Evolutionary conservation across 1,140 invertebrate species (phyloP), one percentile per base, ranked within the genome.

Genomic region (Trissolcus basalis): DNA sequence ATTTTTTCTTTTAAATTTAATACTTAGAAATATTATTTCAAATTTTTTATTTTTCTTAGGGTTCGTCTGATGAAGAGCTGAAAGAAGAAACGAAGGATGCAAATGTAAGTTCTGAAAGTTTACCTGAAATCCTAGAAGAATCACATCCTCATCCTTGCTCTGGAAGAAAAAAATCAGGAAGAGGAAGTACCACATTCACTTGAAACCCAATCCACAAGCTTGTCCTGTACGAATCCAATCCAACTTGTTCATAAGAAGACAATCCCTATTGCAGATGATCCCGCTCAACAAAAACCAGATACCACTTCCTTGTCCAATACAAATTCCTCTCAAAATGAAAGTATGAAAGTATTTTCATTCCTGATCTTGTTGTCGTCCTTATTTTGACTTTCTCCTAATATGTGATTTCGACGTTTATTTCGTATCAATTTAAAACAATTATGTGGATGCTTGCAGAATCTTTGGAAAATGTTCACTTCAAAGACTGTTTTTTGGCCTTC

Each of bases 261-360:
- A 39, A 39, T 2, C 9, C n/a, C 36, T 9, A 39, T 39, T 8
- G 36, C 3, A 39, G 36, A 39, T 4, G n/a, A 39, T 39, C 36
- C n/a, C n/a, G n/a, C 9, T n/a, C 9, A 4, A n/a, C n/a, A n/a
- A n/a, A 8, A 39, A 39, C 36, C 36, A 4, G 36, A 39, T 39
- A 39, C 36, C 36, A 39, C 9, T 4, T 39, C 36, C 36, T 39
- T 39, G 36, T 39, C 36, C 36, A 39, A 39, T 39, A 39, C 36
- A 2, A n/a, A 39, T 2, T 39, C 36, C 36, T 39, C 36, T 39
- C 36, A 4, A 39, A 39, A 39, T 39, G 36, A 39, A 39, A 8
- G 36, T 27, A 39, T 39, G 36, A 39, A 39, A 8, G 36, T 27
- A n/a, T 39, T 39, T 9, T 2, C 2, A 39, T 2, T 39, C 36